Base-by-base conservation (phyloP, 2,888 invertebrate genomes). In the Shargacucullia verbasci region DNA sequence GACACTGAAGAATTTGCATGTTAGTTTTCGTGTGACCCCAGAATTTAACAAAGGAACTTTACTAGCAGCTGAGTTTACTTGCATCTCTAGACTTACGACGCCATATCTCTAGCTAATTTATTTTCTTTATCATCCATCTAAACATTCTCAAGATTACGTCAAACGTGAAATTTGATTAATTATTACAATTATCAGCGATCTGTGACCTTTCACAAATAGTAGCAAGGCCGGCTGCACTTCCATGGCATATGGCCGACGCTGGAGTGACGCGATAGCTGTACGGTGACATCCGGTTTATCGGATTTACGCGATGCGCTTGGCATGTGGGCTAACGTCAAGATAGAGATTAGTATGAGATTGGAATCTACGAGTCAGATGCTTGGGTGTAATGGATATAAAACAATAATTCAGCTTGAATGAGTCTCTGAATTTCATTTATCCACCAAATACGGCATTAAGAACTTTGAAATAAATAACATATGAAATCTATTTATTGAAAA, bases 241-340 rank as follows among this genome's bases (percentile, higher is more conserved):
- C 47, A 7, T 25, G 7, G 27, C 39, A 35, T 11, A 41, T 40
- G 49, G 49, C 39, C 2, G 15, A 33, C 29, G 29, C 33, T 31
- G 47, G 39, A 46, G 13, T 70, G 64, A 70, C 69, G 65, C 37
- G 54, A 62, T 50, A 37, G 37, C 37, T 56, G 57, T 62, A 46
- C 49, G 54, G 47, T 70, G 78, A 79, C 82, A 81, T 81, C 76
- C 73, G 72, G 74, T 65, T 67, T 59, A 76, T 72, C 45, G 44
- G 69, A 52, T 58, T 55, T 25, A 59, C 29, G 55, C 35, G 59
- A 41, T 31, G 35, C 31, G 34, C 31, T 55, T 44, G 47, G 33
- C 46, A 43, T 52, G 27, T 38, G 13, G 11, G 34, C 12, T 34
- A 33, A 13, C 53, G 41, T 37, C 70, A 70, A 20, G 12, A 38